Evolutionary conservation across 2,888 invertebrate genomes (phyloP), one percentile per base, ranked within the genome.

Genomic region (Pocota personata): DNA sequence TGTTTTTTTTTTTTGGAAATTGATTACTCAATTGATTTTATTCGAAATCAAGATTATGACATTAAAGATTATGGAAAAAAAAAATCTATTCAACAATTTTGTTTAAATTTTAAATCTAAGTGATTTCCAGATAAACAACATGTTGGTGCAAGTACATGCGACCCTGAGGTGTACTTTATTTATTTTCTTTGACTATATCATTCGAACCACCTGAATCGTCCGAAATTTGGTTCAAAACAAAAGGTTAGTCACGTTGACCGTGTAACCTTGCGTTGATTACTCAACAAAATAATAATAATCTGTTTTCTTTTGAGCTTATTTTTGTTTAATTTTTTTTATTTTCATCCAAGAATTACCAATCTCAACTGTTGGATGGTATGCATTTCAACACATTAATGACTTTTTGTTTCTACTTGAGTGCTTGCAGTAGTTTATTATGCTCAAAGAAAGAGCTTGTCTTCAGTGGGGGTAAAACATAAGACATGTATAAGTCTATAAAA

Each of bases 341-440:
- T 48, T 7, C 19, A 21, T 21, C 21, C 10, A 48, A 48, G 46
- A 46, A 46, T 46, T 46, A 46, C 46, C 19, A 46, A 19, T 48
- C 48, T 10, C 12, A 48, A 7, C 12, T 48, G 48, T 21, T 40
- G 40, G 40, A 14, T 14, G 48, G 4, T 21, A 48, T 48, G 21
- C 12, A 43, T 73, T 73, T 40, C 62, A 52, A 40, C 62, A 62
- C 73, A 40, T 62, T 40, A 62, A 52, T 55, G 14, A 35, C 40
- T 62, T 62, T 73, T 73, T 62, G 40, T 73, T 73, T 52, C 52
- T 62, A 73, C 24, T 40, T 30, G 52, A 62, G 40, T 52, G 60
- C 30, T 40, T 40, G 30, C 73, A 73, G 73, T 48, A 16, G 12
- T 46, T 67, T 19, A 4, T 69, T 66, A 16, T 46, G 37, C 3